Percentiles rank a stretch among this genome's conserved stretches.
These are phyloP conservation scores for Oxystoma pomonae DNA, from an alignment of 2,888 invertebrate genomes.

Conservation along the genomic window DNA sequence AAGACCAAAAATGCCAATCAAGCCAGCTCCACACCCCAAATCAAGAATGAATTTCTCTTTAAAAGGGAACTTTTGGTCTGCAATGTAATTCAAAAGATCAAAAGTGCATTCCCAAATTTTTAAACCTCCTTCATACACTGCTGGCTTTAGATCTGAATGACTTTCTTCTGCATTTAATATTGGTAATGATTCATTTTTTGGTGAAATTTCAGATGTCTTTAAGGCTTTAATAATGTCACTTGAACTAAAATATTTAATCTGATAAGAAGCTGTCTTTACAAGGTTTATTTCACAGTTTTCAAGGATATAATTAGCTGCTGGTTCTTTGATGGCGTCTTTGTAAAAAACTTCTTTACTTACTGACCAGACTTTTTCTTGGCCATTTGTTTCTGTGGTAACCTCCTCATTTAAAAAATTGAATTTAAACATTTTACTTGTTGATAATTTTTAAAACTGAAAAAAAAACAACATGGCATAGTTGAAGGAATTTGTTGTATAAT, in stretches of 20 bases:
- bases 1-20: slow-evolving; percentile 78
- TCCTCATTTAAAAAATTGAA: slow-evolving; percentile 28
- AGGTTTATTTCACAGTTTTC: slow-evolving; percentile 19
- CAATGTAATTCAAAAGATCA: slow-evolving; percentile 70
- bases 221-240: slow-evolving; percentile 42
- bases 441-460: too few relatives aligned
- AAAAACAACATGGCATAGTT: too few relatives aligned
- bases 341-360: slow-evolving; percentile 23
- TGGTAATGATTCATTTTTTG: slow-evolving; percentile 40
- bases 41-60: slow-evolving; percentile 66
- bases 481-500: too few relatives aligned
- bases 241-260: slow-evolving; percentile 51
- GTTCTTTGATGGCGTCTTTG: slow-evolving; percentile 13
- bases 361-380: slow-evolving; percentile 17
- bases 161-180: slow-evolving; percentile 56
- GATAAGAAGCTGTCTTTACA: slow-evolving; percentile 29
- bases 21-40: slow-evolving; percentile 89
- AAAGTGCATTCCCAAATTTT: slow-evolving; percentile 95
- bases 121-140: slow-evolving; percentile 85
- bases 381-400: slow-evolving; percentile 8
- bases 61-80: slow-evolving; percentile 45
- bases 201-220: slow-evolving; percentile 34
- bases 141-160: slow-evolving; percentile 71
- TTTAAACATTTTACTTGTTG: slow-evolving; percentile 33
- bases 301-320: slow-evolving; percentile 16